Evolutionary conservation across 1,140 invertebrate genomes (phyloP).

Genomic region (Zaprionus vittiger): DNA sequence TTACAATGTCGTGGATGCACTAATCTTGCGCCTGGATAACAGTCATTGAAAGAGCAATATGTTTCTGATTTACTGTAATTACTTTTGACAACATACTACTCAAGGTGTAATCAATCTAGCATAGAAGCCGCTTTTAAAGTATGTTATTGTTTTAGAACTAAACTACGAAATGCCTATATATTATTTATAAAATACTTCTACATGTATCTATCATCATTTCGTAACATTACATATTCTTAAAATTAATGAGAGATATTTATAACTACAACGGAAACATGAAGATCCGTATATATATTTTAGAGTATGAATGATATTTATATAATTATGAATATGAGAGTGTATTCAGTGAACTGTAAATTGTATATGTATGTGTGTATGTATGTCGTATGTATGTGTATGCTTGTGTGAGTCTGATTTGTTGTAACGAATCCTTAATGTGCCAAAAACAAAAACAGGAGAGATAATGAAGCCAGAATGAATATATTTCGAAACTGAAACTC

Average conservation of each 20-base stretch:
- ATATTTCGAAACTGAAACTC: slow-evolving; percentile 52
- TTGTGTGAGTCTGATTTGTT: slow-evolving; percentile 50
- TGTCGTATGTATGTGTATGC: slow-evolving; percentile 15
- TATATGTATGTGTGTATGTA: slow-evolving; percentile 26
- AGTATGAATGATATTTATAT: slow-evolving; percentile 58
- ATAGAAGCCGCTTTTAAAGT: slow-evolving; percentile 75
- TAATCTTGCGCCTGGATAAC: slow-evolving; percentile 79
- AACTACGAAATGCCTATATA: slow-evolving; percentile 73
- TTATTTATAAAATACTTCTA: slow-evolving; percentile 64
- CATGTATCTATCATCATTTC: slow-evolving; percentile 16
- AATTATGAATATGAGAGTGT: slow-evolving; percentile 49
- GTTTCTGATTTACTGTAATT: slow-evolving; percentile 22
- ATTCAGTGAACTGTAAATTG: slow-evolving; percentile 71
- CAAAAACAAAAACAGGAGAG: slow-evolving; percentile 48
- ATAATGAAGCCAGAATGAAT: slow-evolving; percentile 34
- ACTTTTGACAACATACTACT: slow-evolving; percentile 56
- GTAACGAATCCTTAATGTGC: slow-evolving; percentile 78
- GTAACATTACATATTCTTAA: slow-evolving; percentile 27
- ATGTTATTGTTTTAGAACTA: slow-evolving; percentile 52
- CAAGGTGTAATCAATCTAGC: slow-evolving; percentile 46
- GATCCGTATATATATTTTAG: slow-evolving; percentile 54
- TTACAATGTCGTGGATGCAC: slow-evolving; percentile 85
- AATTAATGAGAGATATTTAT: slow-evolving; percentile 2
- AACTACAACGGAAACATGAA: neutral
- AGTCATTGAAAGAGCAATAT: slow-evolving; percentile 59